Base-by-base conservation (phyloP, 2,888 invertebrate genomes). In the Chalcosyrphus nemorum region DNA sequence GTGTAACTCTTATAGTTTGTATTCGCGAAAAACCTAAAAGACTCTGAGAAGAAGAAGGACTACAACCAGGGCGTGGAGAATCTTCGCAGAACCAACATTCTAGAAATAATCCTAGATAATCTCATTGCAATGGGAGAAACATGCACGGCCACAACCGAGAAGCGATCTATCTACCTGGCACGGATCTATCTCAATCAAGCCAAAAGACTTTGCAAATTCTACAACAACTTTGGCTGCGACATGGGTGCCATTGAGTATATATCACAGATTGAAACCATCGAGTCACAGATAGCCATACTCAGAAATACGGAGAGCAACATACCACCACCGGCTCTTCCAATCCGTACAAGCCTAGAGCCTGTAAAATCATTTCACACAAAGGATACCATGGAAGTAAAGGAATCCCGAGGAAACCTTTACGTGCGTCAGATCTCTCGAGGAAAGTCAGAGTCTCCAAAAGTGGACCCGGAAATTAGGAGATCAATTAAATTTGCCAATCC, bases 91-190 rank as follows among this genome's bases (percentile, higher is more conserved):
- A 92, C 94, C n/a, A 90, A 93, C 68, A 92, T 96, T 1, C 90
- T 96, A 0, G 94, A 94, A 88, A 94, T 95, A 88, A 95, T 96
- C 87, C 94, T 96, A 57, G 92, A 94, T 15, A 95, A 96, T 88
- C 95, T 95, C 87, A 93, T 96, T 35, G 93, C 93, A 63, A 95
- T 96, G 93, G 94, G 95, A 0, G 93, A 94, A 65, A 93, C 93
- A 57, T 84, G 61, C 7, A 80, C 68, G 2, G 52, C 15, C 2
- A 94, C 95, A 84, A 93, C 93, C 13, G 93, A 93, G 81, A 94
- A 94, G 81, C 93, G 93, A 9, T 93, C 94, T 0, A 91, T 92
- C 17, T 92, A 93, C 72, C 94, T 95, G 88, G 94, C 95, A 5
- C 91, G 93, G 1, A 93, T 95, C 76, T 96, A 95, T 88, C 91